phyloP scores from a whole-genome alignment of 23 tunicate species.

The Halocynthia roretzi region DNA sequence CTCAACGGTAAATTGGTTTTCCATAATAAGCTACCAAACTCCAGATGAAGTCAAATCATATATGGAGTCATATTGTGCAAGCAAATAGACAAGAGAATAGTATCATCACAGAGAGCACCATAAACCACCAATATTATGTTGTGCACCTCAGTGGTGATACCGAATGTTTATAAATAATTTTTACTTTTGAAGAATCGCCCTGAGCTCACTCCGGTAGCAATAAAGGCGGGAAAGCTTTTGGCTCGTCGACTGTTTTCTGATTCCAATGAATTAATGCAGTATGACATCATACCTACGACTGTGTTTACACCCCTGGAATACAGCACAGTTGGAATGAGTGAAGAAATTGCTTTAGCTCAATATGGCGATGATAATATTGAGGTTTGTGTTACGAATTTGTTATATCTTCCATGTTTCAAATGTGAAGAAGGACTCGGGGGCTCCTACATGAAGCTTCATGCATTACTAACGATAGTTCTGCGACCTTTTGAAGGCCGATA shows the following conservation, averaged over 20 bases:
- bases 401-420: too few species aligned
- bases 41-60: too few species aligned
- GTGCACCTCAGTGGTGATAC: neutral
- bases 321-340: conserved; percentile 73
- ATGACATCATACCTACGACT: conserved; percentile 68
- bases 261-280: conserved; percentile 42
- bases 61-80: too few species aligned
- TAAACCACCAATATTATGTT: too few species aligned
- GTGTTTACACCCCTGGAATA: conserved; percentile 94
- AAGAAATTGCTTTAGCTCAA: conserved; percentile 54
- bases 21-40: too few species aligned
- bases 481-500: too few species aligned
- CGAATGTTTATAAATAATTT: neutral
- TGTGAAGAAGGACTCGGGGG: too few species aligned
- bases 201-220: conserved; percentile 81
- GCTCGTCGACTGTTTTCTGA: conserved; percentile 51
- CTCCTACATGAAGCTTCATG: too few species aligned
- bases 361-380: conserved; percentile 57
- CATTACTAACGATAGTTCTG: too few species aligned
- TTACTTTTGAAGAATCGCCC: conserved; percentile 48
- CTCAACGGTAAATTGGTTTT: too few species aligned
- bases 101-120: too few species aligned
- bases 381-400: conserved; percentile 9
- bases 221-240: conserved; percentile 57
- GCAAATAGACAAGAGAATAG: too few species aligned